These are phyloP conservation scores for Aviceda subcristata DNA, from an alignment of 2,113 vertebrate species.

Conservation along the genomic window DNA sequence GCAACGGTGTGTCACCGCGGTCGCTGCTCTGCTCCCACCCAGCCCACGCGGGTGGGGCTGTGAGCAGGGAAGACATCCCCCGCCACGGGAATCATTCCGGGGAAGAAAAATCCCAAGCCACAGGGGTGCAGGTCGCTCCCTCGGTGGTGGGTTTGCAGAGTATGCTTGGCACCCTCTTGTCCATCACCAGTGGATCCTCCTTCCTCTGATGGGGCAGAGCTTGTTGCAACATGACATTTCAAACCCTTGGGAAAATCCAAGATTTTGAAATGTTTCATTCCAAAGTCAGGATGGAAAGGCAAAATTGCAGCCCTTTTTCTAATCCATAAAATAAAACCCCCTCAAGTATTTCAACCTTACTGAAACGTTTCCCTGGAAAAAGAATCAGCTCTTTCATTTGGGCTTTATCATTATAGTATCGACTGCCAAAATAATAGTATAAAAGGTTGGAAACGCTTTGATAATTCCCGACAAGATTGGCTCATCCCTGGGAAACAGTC, in stretches of 20 bases:
- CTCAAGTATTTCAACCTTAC: background rate
- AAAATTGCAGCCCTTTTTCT: background rate
- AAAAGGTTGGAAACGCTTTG: background rate
- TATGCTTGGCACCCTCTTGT: background rate
- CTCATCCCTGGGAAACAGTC: accelerated
- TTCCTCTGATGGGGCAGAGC: background rate
- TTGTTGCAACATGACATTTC: background rate
- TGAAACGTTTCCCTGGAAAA: accelerated
- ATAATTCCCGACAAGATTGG: background rate
- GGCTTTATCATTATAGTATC: background rate
- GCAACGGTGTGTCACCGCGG: accelerated
- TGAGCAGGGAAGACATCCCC: background rate
- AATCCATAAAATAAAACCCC: background rate
- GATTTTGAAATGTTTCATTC: background rate
- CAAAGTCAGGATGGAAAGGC: background rate
- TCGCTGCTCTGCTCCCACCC: background rate
- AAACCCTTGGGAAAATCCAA: background rate
- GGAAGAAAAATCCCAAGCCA: background rate
- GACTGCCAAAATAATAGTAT: background rate
- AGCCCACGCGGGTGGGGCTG: accelerated
- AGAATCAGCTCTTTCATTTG: background rate
- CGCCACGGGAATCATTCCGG: accelerated
- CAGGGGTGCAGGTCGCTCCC: background rate
- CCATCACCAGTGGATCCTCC: background rate
- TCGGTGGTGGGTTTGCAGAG: background rate